Base-by-base conservation (phyloP, 2,888 invertebrate species). In the Lasius fuliginosus region DNA sequence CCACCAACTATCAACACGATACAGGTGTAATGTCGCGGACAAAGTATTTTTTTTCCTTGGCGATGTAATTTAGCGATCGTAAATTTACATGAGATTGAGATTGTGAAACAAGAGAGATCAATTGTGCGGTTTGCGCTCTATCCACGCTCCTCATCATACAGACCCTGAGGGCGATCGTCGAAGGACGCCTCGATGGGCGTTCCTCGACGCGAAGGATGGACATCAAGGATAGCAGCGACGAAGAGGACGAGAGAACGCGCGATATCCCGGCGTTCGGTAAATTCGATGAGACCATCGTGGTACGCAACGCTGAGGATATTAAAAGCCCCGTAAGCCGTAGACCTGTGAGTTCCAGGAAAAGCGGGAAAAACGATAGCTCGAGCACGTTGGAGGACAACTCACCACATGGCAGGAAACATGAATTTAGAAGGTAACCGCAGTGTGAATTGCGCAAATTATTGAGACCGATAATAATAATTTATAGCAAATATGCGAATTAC, bases 261-360 rank as follows among this genome's bases (percentile, higher is more conserved):
- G 91, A 89, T 40, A 89, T 93, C 53, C 90, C 94, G 18, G 91
- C 94, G 2, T 94, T 93, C 62, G 92, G 92, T 12, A 93, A 94
- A 85, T 94, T 93, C 75, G 96, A 97, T 95, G 96, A 96, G 93
- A 96, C 96, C 3, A 96, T 96, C 68, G 95, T 95, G 81, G 96
- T 96, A 65, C 94, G 95, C 79, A 95, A 96, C 89, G 96, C 96
- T 0, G 95, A 95, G 89, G 96, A 97, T 88, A 96, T 96, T 56
- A 96, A 96, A 9, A 96, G 96, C 88, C 95, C 96, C 0, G 86
- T 92, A 2, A 92, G 82, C 56, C 92, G 88, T 4, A 90, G 93
- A 65, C 91, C 91, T 5, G 49, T 85, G 3, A 91, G 88, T 77
- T 85, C 89, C 62, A 86, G 86, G 53, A 88, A 85, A 82, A 64